These are phyloP conservation scores for Phylloscopus collybita DNA, from an alignment of 2,797 vertebrate species.

Conservation along the genomic window DNA sequence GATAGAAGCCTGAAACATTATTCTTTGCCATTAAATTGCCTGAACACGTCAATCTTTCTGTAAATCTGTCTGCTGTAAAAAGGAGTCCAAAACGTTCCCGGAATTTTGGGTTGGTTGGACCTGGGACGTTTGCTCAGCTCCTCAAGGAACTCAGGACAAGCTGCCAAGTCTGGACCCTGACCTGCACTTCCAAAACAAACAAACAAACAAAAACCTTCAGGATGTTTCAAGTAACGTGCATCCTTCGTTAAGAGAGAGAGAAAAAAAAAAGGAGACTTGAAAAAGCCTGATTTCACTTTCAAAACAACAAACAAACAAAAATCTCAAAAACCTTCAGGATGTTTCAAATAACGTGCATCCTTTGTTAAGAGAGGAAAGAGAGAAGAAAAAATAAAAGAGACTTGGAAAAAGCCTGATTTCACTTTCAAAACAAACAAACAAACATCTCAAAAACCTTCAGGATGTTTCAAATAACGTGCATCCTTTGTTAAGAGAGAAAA, in stretches of 20 bases:
- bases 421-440: too few relatives aligned
- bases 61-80: not conserved
- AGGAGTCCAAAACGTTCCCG: not conserved
- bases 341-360: too few relatives aligned
- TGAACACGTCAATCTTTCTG: not conserved
- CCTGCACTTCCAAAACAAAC: not conserved
- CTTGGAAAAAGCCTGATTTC: too few relatives aligned
- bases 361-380: too few relatives aligned
- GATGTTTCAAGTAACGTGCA: not conserved
- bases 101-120: not conserved
- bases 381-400: too few relatives aligned
- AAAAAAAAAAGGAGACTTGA: not conserved
- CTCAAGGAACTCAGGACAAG: not conserved
- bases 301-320: too few relatives aligned
- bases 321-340: too few relatives aligned
- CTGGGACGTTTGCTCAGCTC: not conserved
- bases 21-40: not conserved
- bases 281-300: not conserved
- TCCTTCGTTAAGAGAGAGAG: not conserved
- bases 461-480: too few relatives aligned
- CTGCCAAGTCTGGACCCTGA: constrained; percentile 13
- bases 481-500: too few relatives aligned
- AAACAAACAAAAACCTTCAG: not conserved
- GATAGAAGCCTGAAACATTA: not conserved
- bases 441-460: too few relatives aligned